Conservation (phyloP, 2,888 invertebrate species). For the Torymus aiolomorphi region DNA sequence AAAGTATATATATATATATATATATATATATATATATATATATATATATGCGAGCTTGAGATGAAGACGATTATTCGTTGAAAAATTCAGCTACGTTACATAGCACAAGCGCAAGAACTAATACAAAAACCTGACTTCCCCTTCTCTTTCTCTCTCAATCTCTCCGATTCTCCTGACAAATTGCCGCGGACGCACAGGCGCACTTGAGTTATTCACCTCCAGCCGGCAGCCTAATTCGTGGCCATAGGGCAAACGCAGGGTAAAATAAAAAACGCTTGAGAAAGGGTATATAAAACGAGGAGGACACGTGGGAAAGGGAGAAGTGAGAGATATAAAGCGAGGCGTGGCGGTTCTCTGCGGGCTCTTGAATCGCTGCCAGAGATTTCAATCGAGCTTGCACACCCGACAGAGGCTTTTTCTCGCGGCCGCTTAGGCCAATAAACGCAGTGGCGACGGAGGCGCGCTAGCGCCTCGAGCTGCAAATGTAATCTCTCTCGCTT, state of each 20-base stretch:
- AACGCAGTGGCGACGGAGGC: conserved; percentile 28
- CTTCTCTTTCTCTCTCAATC: not conserved
- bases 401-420: conserved; percentile 61
- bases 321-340: conserved; percentile 35
- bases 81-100: conserved; percentile 40
- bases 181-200: conserved; percentile 24
- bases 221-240: conserved; percentile 42
- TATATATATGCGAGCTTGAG: not conserved
- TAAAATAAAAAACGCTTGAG: not conserved
- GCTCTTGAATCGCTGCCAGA: conserved; percentile 70
- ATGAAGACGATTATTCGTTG: conserved; percentile 44
- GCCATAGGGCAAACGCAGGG: conserved; percentile 12
- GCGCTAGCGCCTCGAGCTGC: conserved; percentile 38
- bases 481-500: conserved; percentile 42
- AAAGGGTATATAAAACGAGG: not conserved
- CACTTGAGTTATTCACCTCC: conserved; percentile 38
- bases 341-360: conserved; percentile 56
- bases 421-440: conserved; percentile 63
- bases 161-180: conserved; percentile 26
- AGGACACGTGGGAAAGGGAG: not conserved
- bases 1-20: conserved; percentile 9
- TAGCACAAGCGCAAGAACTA: not conserved
- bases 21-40: not conserved
- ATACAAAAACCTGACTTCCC: conserved; percentile 5
- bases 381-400: conserved; percentile 69